phyloP scores from a whole-genome alignment of 2,797 vertebrate genomes.

The Coregonus ussuriensis region DNA sequence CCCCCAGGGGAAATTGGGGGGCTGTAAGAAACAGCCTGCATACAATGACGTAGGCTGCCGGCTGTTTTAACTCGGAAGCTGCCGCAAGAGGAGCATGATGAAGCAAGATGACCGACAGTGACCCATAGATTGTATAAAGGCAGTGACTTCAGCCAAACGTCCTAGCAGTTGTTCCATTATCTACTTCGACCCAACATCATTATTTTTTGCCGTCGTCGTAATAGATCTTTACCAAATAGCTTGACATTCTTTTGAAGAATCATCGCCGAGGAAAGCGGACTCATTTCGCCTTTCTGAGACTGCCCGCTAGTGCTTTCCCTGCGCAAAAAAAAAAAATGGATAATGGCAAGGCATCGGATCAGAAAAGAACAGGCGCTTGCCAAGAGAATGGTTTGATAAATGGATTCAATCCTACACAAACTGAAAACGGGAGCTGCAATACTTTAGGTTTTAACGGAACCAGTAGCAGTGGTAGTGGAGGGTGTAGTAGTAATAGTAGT shows the following conservation, averaged over 20 bases:
- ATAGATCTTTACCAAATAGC: not conserved
- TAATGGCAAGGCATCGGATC: conserved; percentile 47
- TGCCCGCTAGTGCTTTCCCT: conserved; percentile 11
- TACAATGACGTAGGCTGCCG: conserved; percentile 59
- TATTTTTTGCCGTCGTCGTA: too few species aligned
- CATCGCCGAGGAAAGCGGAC: conserved; percentile 20
- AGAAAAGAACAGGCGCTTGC: conserved; percentile 41
- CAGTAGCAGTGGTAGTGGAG: conserved; percentile 15
- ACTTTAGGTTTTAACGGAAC: conserved; percentile 19
- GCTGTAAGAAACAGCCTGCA: not conserved
- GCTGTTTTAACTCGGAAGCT: conserved; percentile 68
- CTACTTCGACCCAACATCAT: not conserved
- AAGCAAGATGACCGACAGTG: conserved; percentile 61
- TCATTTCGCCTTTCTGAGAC: conserved; percentile 6
- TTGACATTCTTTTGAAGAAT: not conserved
- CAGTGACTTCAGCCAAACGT: conserved; percentile 58
- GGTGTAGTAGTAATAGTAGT: conserved; percentile 11
- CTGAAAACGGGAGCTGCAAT: conserved; percentile 45
- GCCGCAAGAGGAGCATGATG: conserved; percentile 46
- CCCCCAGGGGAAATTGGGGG: not conserved
- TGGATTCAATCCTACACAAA: conserved; percentile 67
- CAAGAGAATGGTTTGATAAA: conserved; percentile 67
- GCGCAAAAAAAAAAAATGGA: conserved; percentile 48
- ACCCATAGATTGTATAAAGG: conserved; percentile 34
- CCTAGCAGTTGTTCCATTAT: conserved; percentile 16